Percentiles rank a stretch among this genome's conserved stretches.
Evolutionary conservation across 2,797 vertebrate genomes (phyloP).

Genomic region (Chrysocyon brachyurus): DNA sequence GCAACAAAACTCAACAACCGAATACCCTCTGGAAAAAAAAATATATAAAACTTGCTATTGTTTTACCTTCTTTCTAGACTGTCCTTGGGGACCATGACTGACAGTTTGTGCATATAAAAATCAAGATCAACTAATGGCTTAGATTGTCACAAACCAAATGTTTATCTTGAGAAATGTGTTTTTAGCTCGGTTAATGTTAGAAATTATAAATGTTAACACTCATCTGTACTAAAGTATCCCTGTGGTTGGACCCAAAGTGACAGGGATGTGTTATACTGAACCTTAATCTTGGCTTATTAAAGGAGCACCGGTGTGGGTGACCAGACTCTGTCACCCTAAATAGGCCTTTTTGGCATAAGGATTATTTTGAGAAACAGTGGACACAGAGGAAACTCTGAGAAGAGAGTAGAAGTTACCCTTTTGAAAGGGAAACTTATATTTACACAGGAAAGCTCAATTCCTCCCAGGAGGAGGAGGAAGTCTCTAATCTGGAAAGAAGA

Average conservation of each 20-base stretch:
- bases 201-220: background rate
- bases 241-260: background rate
- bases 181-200: constrained; percentile 1
- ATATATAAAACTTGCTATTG: background rate
- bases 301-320: background rate
- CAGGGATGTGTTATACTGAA: background rate
- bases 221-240: background rate
- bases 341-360: background rate
- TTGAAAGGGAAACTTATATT: background rate
- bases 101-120: background rate
- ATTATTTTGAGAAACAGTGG: background rate
- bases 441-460: background rate
- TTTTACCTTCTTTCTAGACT: background rate
- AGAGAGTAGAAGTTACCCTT: background rate
- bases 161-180: background rate
- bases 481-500: background rate
- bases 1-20: background rate
- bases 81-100: background rate
- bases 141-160: background rate
- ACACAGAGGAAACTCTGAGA: background rate
- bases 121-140: background rate
- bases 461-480: background rate
- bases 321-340: background rate
- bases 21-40: background rate
- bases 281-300: background rate